phyloP scores from a whole-genome alignment of 2,888 invertebrate species.

The Oscheius sp. region DNA sequence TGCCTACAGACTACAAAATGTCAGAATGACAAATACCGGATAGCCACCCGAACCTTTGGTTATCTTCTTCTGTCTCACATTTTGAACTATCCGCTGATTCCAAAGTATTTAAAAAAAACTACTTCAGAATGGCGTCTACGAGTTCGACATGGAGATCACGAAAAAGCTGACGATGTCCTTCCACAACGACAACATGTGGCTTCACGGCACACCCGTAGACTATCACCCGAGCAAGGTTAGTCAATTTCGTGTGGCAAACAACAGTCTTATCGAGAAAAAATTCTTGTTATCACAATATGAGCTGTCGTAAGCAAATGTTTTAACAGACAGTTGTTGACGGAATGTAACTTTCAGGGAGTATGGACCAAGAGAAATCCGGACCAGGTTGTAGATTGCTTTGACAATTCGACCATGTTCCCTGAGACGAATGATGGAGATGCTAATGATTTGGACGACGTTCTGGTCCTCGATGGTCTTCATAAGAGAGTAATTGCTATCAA shows the following conservation, averaged over 20 bases:
- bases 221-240: constrained; percentile 55
- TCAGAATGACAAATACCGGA: not conserved
- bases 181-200: constrained; percentile 43
- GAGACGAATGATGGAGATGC: constrained; percentile 38
- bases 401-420: constrained; percentile 39
- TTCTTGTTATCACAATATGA: not conserved
- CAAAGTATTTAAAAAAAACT: constrained; percentile 4
- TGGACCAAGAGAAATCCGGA: constrained; percentile 55
- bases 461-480: constrained; percentile 60
- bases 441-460: constrained; percentile 48
- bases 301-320: not conserved
- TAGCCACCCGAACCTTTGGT: too few relatives aligned
- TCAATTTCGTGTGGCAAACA: not conserved
- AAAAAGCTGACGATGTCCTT: constrained; percentile 61
- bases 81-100: too few relatives aligned
- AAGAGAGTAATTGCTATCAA: constrained; percentile 61
- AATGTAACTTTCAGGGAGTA: constrained; percentile 41
- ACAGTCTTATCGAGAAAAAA: not conserved
- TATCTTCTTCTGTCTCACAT: too few relatives aligned
- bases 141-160: constrained; percentile 54
- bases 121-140: constrained; percentile 58
- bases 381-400: constrained; percentile 50
- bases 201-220: constrained; percentile 58
- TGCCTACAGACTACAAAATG: not conserved
- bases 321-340: not conserved